phyloP scores from a whole-genome alignment of 2,113 vertebrate species.

The Pogonocichla stellata region DNA sequence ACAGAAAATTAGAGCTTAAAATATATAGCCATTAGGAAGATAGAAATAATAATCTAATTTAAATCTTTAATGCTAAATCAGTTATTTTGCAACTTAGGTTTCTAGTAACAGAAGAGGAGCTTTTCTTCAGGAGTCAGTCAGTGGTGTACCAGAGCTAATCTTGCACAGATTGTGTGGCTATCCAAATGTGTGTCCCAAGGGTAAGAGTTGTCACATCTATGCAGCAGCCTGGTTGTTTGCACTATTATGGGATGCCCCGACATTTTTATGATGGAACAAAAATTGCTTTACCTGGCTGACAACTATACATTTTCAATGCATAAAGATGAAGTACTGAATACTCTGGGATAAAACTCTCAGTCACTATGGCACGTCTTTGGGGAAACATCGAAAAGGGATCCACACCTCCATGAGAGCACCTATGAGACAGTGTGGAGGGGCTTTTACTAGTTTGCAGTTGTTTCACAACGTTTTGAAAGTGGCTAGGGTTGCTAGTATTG shows the following conservation, averaged over 20 bases:
- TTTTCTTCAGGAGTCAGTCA: background rate
- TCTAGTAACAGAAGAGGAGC: background rate
- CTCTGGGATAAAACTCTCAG: background rate
- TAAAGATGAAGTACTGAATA: background rate
- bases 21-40: background rate
- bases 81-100: background rate
- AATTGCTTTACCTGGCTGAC: background rate
- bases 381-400: rapidly evolving
- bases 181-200: background rate
- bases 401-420: rapidly evolving
- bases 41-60: background rate
- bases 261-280: background rate
- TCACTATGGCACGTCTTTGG: background rate
- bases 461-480: background rate
- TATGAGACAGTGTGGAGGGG: rapidly evolving
- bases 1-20: background rate
- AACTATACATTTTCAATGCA: background rate
- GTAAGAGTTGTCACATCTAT: rapidly evolving
- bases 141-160: background rate
- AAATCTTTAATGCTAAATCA: background rate
- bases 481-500: background rate
- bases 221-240: background rate
- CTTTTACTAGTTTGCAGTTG: background rate
- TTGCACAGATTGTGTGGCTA: background rate
- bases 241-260: background rate